These are phyloP conservation scores for Bubalus kerabau DNA, from an alignment of 2,113 vertebrate species.

Conservation along the genomic window DNA sequence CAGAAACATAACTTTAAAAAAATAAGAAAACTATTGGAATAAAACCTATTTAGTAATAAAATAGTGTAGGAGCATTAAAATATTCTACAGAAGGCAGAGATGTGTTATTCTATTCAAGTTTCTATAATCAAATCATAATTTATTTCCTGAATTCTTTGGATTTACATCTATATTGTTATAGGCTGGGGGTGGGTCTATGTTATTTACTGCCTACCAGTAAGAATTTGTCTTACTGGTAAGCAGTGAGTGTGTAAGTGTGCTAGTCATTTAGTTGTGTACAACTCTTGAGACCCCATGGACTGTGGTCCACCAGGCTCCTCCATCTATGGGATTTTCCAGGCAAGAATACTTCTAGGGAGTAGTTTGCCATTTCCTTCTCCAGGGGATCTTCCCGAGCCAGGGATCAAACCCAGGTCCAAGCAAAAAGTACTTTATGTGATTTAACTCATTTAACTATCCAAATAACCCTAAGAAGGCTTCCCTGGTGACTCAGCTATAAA, in stretches of 20 bases:
- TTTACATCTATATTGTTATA: background rate
- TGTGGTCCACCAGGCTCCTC: background rate
- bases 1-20: constrained; percentile 9
- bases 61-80: background rate
- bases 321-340: background rate
- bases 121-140: background rate
- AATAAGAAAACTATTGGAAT: background rate
- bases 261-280: background rate
- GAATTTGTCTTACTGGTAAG: background rate
- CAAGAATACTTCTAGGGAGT: background rate
- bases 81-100: background rate
- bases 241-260: background rate
- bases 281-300: background rate
- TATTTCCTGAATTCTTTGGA: background rate
- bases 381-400: background rate
- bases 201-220: background rate
- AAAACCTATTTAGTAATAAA: constrained; percentile 23
- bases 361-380: background rate
- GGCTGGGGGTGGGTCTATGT: background rate
- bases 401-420: background rate
- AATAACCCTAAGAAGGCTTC: background rate
- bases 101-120: background rate
- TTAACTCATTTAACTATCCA: background rate
- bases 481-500: background rate
- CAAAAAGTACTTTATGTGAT: background rate